phyloP scores from a whole-genome alignment of 2,113 vertebrate species.

The Pipa parva region DNA sequence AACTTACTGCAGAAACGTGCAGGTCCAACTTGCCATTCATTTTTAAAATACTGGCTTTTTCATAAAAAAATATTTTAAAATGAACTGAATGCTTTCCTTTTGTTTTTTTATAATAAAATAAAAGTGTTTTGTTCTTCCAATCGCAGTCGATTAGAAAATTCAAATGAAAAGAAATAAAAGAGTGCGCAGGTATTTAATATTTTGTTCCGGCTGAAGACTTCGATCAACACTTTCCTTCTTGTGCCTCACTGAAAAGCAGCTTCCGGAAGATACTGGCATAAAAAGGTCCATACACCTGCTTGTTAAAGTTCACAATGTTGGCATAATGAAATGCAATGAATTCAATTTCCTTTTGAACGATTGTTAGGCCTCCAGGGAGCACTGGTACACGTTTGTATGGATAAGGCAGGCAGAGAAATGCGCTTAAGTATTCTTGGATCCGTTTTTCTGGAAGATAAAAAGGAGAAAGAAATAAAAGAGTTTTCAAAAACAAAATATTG shows the following conservation, averaged over 20 bases:
- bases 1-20: too few species aligned
- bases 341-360: conserved; percentile 75
- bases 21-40: too few species aligned
- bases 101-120: neutral
- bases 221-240: conserved; percentile 48
- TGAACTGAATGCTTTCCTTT: neutral
- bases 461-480: conserved; percentile 30
- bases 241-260: conserved; percentile 68
- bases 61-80: neutral
- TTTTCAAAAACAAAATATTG: too few species aligned
- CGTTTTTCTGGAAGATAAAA: conserved; percentile 73
- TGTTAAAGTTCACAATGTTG: conserved; percentile 83
- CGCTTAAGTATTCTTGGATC: conserved; percentile 75
- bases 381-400: conserved; percentile 64
- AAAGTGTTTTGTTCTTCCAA: neutral
- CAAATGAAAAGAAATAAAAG: too few species aligned
- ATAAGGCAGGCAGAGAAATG: conserved; percentile 65
- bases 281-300: conserved; percentile 84
- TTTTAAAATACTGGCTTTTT: neutral
- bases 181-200: neutral
- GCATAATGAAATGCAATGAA: conserved; percentile 69
- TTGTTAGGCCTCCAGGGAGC: conserved; percentile 72
- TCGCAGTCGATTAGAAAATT: too few species aligned
- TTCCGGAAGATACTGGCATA: conserved; percentile 84
- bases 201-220: conserved; percentile 4